Conservation (phyloP, 2,113 vertebrate species). For the Takifugu flavidus region DNA sequence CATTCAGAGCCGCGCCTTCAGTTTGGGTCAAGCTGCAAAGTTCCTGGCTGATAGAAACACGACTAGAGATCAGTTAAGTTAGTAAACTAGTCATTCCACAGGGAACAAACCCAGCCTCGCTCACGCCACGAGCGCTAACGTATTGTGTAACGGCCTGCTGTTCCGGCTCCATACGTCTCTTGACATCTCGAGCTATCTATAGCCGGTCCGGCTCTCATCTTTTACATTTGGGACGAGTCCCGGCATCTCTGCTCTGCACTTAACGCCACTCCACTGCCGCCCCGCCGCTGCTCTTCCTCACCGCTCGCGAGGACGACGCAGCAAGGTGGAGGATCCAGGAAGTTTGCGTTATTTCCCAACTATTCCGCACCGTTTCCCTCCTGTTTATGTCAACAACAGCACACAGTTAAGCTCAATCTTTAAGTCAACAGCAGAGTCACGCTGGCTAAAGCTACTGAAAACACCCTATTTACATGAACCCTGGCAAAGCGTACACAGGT, state of each 20-base stretch:
- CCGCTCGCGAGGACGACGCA: too few relatives aligned
- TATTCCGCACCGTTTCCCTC: too few relatives aligned
- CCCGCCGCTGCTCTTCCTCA: slow-evolving; percentile 29
- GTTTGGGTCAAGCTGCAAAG: too few relatives aligned
- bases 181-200: slow-evolving; percentile 51
- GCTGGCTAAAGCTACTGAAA: not conserved
- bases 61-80: too few relatives aligned
- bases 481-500: not conserved
- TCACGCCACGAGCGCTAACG: slow-evolving; percentile 15
- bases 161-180: slow-evolving; percentile 43
- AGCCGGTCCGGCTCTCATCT: slow-evolving; percentile 33
- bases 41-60: too few relatives aligned
- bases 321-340: too few relatives aligned
- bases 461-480: not conserved
- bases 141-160: slow-evolving; percentile 52
- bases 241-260: slow-evolving; percentile 31
- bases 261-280: slow-evolving; percentile 25
- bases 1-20: too few relatives aligned
- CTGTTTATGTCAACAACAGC: too few relatives aligned
- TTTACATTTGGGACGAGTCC: slow-evolving; percentile 31
- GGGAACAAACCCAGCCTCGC: slow-evolving; percentile 47
- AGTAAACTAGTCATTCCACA: slow-evolving; percentile 7
- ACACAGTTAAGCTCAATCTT: too few relatives aligned
- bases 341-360: too few relatives aligned
- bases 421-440: too few relatives aligned